Conservation (phyloP, 2,113 vertebrate species). For the Passer montanus region DNA sequence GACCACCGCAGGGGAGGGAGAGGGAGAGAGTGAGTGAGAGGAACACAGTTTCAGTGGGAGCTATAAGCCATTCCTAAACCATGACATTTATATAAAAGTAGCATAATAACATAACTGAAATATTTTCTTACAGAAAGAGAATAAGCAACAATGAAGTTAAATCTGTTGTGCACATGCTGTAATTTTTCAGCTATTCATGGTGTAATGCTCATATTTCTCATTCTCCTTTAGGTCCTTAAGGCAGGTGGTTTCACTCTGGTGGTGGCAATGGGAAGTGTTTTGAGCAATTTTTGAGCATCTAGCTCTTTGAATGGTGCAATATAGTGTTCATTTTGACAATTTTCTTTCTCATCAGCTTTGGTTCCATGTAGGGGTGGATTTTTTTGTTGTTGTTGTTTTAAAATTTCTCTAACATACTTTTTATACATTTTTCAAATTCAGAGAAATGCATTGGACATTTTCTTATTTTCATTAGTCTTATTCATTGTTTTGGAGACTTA, state of each 20-base stretch:
- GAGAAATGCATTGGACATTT: neutral
- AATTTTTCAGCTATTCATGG: neutral
- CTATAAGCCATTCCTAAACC: neutral
- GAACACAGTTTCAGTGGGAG: neutral
- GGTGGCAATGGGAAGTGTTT: neutral
- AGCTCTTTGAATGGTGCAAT: neutral
- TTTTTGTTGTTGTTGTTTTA: neutral
- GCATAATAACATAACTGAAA: neutral
- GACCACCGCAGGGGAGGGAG: accelerated
- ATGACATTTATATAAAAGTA: neutral
- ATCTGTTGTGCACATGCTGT: neutral
- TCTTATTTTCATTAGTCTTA: neutral
- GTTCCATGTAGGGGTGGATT: neutral
- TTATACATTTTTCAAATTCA: accelerated
- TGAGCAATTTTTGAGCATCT: neutral
- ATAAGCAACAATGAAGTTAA: neutral
- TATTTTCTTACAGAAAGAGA: neutral
- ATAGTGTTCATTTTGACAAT: neutral
- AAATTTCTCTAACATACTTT: neutral
- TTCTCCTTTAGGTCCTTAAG: neutral
- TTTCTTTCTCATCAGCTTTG: neutral
- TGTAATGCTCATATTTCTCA: neutral
- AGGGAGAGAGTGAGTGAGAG: neutral
- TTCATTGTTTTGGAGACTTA: neutral
- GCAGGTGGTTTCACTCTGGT: neutral